Conservation (phyloP, 2,113 vertebrate species). For the Burhinus bistriatus region DNA sequence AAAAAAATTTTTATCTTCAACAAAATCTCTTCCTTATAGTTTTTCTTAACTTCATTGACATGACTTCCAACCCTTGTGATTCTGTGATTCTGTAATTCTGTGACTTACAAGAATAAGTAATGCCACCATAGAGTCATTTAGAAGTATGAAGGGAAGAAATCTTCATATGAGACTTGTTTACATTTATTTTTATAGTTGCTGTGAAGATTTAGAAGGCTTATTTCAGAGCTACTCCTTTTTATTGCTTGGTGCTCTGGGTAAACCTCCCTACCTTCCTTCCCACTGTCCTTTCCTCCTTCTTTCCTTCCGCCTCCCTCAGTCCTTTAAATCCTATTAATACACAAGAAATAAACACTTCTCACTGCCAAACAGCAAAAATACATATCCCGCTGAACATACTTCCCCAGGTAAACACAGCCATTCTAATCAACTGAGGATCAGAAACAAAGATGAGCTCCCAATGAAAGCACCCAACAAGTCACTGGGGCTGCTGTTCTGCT, state of each 20-base stretch:
- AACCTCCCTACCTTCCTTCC: not conserved
- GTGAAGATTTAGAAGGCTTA: not conserved
- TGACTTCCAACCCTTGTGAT: no score
- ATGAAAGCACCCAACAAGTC: not conserved
- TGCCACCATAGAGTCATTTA: not conserved
- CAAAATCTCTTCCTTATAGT: not conserved
- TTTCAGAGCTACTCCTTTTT: not conserved
- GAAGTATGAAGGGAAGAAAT: not conserved
- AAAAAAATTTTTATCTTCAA: not conserved
- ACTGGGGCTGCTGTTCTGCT: not conserved
- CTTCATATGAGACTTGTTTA: not conserved
- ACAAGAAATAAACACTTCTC: not conserved
- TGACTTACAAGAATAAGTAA: not conserved
- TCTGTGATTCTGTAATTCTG: no score
- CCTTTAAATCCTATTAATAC: not conserved
- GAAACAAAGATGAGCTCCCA: not conserved
- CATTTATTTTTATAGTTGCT: not conserved
- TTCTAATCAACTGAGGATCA: not conserved
- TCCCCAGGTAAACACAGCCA: not conserved
- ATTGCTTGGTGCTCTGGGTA: not conserved
- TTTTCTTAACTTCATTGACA: not conserved
- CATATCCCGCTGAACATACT: not conserved
- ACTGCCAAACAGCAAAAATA: not conserved
- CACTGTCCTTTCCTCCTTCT: not conserved
- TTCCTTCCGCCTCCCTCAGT: rapidly evolving